A percentile compares a stretch with the other conserved stretches of the same genome.
phyloP scores from a whole-genome alignment of 2,888 invertebrate genomes.

The Miltochrista miniata region DNA sequence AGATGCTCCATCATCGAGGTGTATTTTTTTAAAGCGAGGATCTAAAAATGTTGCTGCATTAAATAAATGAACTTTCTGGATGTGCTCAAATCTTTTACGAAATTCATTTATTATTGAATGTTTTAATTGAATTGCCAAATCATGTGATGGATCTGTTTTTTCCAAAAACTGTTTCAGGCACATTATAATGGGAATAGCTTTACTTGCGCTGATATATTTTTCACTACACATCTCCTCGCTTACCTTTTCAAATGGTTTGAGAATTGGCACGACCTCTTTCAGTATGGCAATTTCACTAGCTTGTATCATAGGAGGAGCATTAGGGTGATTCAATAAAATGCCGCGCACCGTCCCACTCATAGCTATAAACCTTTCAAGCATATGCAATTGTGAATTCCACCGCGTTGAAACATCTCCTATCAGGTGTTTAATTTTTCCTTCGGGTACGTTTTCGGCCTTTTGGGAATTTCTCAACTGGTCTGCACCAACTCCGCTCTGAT shows the following conservation, averaged over 20 bases:
- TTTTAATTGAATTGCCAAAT: constrained; percentile 34
- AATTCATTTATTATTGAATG: constrained; percentile 26
- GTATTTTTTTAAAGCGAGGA: constrained; percentile 34
- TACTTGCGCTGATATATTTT: constrained; percentile 41
- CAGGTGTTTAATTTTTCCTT: constrained; percentile 36
- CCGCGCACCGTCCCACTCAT: constrained; percentile 27
- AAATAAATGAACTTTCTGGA: constrained; percentile 31
- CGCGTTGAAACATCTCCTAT: constrained; percentile 42
- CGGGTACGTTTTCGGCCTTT: constrained; percentile 30
- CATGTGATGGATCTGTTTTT: constrained; percentile 25
- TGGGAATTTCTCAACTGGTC: constrained; percentile 33
- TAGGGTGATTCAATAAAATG: constrained; percentile 32
- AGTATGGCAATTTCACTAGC: constrained; percentile 36
- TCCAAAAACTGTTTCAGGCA: constrained; percentile 31
- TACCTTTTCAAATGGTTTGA: constrained; percentile 40
- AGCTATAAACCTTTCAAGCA: constrained; percentile 23
- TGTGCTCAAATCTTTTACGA: constrained; percentile 32
- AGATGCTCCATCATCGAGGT: constrained; percentile 23
- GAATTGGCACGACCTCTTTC: constrained; percentile 35
- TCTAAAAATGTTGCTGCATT: constrained; percentile 21
- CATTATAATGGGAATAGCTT: constrained; percentile 41
- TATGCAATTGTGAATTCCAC: constrained; percentile 38
- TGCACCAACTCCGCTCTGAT: constrained; percentile 36
- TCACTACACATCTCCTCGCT: constrained; percentile 42
- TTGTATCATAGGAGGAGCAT: constrained; percentile 41